phyloP scores from a whole-genome alignment of 2,113 vertebrate genomes.

The human region GRCh38 chr7:20794001-20794500 shows the following conservation, averaged over 20 bases:
- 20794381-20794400: background rate
- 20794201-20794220: background rate
- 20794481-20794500: background rate
- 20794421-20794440: background rate
- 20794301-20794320: background rate
- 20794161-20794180: conserved; percentile 47
- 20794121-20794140: conserved; percentile 86
- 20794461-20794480: conserved; percentile 1
- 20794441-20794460: background rate
- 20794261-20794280: background rate
- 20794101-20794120: conserved; percentile 88
- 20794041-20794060: conserved; percentile 92
- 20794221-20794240: background rate
- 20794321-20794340: background rate
- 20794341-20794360: background rate
- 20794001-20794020: conserved; percentile 89
- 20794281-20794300: background rate
- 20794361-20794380: background rate
- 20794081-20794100: conserved; percentile 89
- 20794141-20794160: conserved; percentile 83
- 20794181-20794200: background rate
- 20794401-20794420: background rate
- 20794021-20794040: conserved; percentile 93
- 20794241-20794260: background rate
- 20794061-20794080: conserved; percentile 90